A percentile compares a stretch with the other conserved stretches of the same genome.
Conservation (phyloP, 2,797 vertebrate genomes). For the Clamator glandarius region DNA sequence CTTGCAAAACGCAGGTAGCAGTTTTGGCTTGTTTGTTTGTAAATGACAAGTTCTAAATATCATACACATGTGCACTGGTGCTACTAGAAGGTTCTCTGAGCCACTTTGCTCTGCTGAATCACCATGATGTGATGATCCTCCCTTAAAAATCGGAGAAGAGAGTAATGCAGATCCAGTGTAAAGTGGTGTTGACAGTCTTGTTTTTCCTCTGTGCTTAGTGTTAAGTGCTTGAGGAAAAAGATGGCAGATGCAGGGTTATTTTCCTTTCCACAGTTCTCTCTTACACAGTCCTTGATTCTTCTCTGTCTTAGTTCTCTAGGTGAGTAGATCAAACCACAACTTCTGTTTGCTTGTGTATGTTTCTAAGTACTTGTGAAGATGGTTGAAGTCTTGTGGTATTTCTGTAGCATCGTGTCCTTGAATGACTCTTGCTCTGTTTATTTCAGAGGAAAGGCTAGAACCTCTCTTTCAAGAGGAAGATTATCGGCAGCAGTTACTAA, state of each 20-base stretch:
- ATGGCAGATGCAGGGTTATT: background rate
- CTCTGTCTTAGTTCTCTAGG: background rate
- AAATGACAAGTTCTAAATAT: background rate
- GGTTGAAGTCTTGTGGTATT: background rate
- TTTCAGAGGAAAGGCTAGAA: constrained; percentile 85
- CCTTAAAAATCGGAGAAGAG: background rate
- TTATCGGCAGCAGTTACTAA: constrained; percentile 85
- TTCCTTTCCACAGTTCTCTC: background rate
- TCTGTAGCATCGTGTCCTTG: background rate
- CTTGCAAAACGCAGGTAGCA: background rate
- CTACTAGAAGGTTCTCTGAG: background rate
- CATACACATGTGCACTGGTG: background rate
- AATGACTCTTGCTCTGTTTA: constrained; percentile 16
- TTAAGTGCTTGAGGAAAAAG: background rate
- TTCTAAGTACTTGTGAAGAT: background rate
- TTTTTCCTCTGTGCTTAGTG: background rate
- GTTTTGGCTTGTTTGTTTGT: background rate
- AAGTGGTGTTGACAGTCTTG: background rate
- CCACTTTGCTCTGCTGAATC: background rate
- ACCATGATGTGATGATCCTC: background rate
- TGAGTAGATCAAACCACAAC: background rate
- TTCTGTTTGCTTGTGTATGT: background rate
- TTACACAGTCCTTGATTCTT: background rate
- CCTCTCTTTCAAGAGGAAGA: constrained; percentile 95
- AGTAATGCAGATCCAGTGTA: background rate